Base-by-base conservation (phyloP, 2,888 invertebrate genomes). In the Drosophila neotestacea region DNA sequence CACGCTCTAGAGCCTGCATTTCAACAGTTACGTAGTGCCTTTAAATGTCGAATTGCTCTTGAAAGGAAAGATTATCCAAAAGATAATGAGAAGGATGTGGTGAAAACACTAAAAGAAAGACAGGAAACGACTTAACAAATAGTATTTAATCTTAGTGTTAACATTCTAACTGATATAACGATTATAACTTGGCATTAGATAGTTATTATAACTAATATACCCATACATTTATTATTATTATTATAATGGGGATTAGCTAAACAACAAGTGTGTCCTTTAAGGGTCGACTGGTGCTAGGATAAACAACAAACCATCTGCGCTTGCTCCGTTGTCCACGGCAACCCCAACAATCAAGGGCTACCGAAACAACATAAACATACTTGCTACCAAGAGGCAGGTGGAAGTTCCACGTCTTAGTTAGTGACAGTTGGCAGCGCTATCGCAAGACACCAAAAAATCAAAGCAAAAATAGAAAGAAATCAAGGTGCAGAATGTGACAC, bases 261-360 rank as follows among this genome's bases (percentile, higher is more conserved):
- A 65, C 69, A 74, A 76, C 72, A 73, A 85, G 64, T 76, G 74
- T 58, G 50, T 7, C 10, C 13, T n/a, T 41, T 9, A 13, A 32
- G 41, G 22, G 46, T 66, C 16, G 13, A 10, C 13, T 7, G 38
- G 42, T 28, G 42, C 55, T 70, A 38, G 6, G 60, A 55, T 42
- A 63, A 70, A 66, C 63, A 86, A 88, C 89, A 84, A 78, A 78
- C 56, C 9, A 50, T 22, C 50, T 85, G 89, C 84, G 84, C 78
- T 70, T 85, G 89, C 84, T 78, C 85, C 13, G 84, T 85, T 52
- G 85, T 69, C 84, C 74, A 54, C 47, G 74, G 74, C 86, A 80
- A 85, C 88, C 27, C 13, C 16, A 11, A 16, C 55, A 13, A 10
- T 36, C 13, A 10, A 65, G 65, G 69, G 59, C 64, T 74, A 22